Percentiles rank a stretch among this genome's conserved stretches.
Conservation (phyloP, 1,140 invertebrate genomes). For the Heliconius hewitsoni region DNA sequence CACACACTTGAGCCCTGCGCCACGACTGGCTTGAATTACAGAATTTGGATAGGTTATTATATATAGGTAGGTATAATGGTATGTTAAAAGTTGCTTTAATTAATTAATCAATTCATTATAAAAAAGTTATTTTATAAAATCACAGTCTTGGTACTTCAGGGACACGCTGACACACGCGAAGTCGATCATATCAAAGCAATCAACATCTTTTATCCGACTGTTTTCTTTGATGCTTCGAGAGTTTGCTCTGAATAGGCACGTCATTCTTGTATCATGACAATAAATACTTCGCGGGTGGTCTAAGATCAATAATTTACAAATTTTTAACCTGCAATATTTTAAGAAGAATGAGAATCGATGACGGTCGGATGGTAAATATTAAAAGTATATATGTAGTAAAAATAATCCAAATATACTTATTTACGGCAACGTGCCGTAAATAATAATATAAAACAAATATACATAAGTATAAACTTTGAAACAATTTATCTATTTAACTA, state of each 20-base stretch:
- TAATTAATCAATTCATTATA: neutral
- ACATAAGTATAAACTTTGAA: neutral
- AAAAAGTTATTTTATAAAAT: neutral
- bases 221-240: slow-evolving; percentile 70
- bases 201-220: slow-evolving; percentile 47
- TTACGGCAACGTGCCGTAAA: too few relatives aligned
- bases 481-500: neutral
- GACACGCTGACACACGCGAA: slow-evolving; percentile 22
- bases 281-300: slow-evolving; percentile 53
- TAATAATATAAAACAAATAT: neutral
- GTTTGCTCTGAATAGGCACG: slow-evolving; percentile 47
- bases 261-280: slow-evolving; percentile 53
- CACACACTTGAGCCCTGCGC: too few relatives aligned
- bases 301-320: slow-evolving; percentile 5
- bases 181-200: slow-evolving; percentile 32
- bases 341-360: neutral
- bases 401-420: neutral
- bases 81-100: neutral
- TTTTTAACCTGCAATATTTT: neutral
- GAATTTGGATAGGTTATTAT: neutral
- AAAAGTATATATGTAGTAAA: too few relatives aligned
- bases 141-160: neutral
- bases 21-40: too few relatives aligned
- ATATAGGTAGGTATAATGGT: neutral
- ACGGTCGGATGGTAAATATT: too few relatives aligned